These are phyloP conservation scores for Serripes groenlandicus DNA, from an alignment of 2,888 invertebrate genomes.

Conservation along the genomic window DNA sequence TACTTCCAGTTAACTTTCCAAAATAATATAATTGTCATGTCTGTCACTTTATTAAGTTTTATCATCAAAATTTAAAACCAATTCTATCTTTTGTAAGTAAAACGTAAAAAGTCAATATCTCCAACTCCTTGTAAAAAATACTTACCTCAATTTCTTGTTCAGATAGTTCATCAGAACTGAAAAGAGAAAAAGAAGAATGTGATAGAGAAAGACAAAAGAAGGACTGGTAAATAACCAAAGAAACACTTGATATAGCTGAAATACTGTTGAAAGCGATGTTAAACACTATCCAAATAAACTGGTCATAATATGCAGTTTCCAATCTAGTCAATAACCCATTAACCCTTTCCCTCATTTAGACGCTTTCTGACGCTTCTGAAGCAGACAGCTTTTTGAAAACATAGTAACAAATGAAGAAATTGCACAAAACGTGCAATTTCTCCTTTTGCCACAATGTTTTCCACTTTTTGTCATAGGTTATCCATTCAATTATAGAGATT, in stretches of 20 bases:
- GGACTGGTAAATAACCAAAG: not conserved
- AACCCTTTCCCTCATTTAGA: not conserved
- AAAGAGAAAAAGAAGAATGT: slow-evolving; percentile 68
- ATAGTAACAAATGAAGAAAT: too few relatives aligned
- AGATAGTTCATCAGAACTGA: slow-evolving; percentile 78
- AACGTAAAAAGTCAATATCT: too few relatives aligned
- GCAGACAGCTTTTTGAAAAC: too few relatives aligned
- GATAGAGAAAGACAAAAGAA: slow-evolving; percentile 71
- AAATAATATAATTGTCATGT: not conserved
- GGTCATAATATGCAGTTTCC: not conserved
- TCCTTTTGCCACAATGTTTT: too few relatives aligned
- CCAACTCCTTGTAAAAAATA: too few relatives aligned
- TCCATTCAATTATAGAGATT: too few relatives aligned
- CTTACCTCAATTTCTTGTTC: slow-evolving; percentile 80
- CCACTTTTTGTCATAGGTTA: too few relatives aligned
- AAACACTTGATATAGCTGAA: not conserved
- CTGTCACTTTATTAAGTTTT: not conserved
- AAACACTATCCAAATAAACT: not conserved
- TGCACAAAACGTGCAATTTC: too few relatives aligned
- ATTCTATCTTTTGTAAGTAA: not conserved
- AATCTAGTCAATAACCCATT: not conserved
- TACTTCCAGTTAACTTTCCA: not conserved
- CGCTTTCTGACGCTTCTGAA: too few relatives aligned
- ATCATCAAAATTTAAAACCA: not conserved
- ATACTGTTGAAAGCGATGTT: not conserved